These are phyloP conservation scores for Caradrina kadenii DNA, from an alignment of 2,888 invertebrate genomes.

Conservation along the genomic window DNA sequence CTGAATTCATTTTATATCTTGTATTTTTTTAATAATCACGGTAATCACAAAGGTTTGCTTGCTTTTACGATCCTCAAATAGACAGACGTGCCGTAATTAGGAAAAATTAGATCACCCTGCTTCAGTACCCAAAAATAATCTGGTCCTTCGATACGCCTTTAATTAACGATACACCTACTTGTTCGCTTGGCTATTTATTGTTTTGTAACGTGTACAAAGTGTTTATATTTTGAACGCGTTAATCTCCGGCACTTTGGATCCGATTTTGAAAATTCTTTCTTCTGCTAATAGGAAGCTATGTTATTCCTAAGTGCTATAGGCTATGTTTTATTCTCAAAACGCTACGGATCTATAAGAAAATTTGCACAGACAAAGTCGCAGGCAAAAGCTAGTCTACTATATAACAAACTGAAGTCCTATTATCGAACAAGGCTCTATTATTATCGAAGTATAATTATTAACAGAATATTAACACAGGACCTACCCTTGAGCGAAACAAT, in stretches of 20 bases:
- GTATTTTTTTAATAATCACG: too few species aligned
- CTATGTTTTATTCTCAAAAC: too few species aligned
- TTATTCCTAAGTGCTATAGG: too few species aligned
- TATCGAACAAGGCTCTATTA: constrained; percentile 41
- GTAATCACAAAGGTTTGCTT: neutral
- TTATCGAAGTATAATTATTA: constrained; percentile 52
- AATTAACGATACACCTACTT: neutral
- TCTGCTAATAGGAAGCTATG: too few species aligned
- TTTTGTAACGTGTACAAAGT: too few species aligned
- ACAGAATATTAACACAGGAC: constrained; percentile 49
- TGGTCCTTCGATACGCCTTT: neutral
- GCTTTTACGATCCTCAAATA: neutral
- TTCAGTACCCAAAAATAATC: neutral
- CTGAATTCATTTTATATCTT: too few species aligned
- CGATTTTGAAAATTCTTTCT: too few species aligned
- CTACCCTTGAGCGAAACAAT: constrained; percentile 50
- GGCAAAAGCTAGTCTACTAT: neutral
- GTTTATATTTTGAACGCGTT: too few species aligned
- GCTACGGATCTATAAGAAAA: too few species aligned
- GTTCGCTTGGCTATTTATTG: constrained; percentile 4
- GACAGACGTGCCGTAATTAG: neutral
- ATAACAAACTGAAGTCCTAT: constrained; percentile 22
- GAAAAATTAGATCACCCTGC: neutral
- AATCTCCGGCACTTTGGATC: too few species aligned
- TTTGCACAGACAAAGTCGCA: too few species aligned